Conservation (phyloP, 2,888 invertebrate species). For the Choreutis nemorana region DNA sequence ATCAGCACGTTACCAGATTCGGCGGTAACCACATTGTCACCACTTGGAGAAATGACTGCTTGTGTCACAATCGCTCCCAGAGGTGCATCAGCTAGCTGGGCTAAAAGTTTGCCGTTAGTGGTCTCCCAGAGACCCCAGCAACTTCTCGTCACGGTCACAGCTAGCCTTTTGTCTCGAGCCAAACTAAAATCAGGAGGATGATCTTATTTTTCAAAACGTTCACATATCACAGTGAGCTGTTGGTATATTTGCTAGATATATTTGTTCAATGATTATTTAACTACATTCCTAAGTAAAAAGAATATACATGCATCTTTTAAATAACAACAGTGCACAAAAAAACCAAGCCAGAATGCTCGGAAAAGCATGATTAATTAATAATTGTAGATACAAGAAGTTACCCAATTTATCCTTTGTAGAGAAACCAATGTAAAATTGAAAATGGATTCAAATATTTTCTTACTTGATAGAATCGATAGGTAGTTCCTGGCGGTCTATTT, state of each 20-base stretch:
- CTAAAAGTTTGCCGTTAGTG: conserved; percentile 81
- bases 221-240: too few relatives aligned
- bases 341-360: too few relatives aligned
- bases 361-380: too few relatives aligned
- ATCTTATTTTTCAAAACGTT: neutral
- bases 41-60: conserved; percentile 86
- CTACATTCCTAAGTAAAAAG: too few relatives aligned
- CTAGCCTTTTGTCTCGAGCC: conserved; percentile 80
- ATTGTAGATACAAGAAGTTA: too few relatives aligned
- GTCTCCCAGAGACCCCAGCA: conserved; percentile 97
- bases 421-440: too few relatives aligned
- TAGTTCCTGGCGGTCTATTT: conserved; percentile 93
- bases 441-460: conserved; percentile 7
- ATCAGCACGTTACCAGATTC: conserved; percentile 92
- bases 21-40: conserved; percentile 85
- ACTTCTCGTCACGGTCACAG: conserved; percentile 91
- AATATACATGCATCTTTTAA: neutral
- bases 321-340: too few relatives aligned
- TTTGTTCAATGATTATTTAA: too few relatives aligned
- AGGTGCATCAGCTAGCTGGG: conserved; percentile 89
- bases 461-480: conserved; percentile 93
- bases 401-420: too few relatives aligned
- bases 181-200: conserved; percentile 55
- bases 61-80: conserved; percentile 95
- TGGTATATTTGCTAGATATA: too few relatives aligned